These are phyloP conservation scores for Poeciliopsis occidentalis DNA, from an alignment of 2,113 vertebrate species.

Conservation along the genomic window DNA sequence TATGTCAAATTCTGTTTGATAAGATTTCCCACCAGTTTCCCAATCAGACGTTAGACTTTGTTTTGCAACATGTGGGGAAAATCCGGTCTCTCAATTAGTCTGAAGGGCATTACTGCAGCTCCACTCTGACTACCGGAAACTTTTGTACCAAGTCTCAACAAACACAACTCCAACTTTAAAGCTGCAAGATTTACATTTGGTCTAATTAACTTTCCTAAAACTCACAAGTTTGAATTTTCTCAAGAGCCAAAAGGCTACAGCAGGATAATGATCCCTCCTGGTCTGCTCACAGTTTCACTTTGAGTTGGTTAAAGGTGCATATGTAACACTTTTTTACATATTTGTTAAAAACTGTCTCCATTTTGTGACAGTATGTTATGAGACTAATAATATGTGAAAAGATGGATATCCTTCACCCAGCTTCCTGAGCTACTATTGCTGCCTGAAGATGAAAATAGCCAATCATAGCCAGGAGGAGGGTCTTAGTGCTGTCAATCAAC, in stretches of 20 bases:
- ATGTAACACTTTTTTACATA: too few species aligned
- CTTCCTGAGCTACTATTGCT: too few species aligned
- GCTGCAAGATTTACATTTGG: neutral
- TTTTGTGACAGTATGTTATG: too few species aligned
- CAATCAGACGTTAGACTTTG: slow-evolving; percentile 1
- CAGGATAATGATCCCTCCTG: neutral
- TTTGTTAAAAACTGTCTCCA: too few species aligned
- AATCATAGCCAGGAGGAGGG: too few species aligned
- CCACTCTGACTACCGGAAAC: neutral
- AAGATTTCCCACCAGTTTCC: slow-evolving; percentile 8
- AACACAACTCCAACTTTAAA: neutral
- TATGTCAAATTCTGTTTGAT: slow-evolving; percentile 37
- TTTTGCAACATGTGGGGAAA: slow-evolving; percentile 2
- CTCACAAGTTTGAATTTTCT: neutral
- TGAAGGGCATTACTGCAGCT: neutral
- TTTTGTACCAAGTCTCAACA: neutral
- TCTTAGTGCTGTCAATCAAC: too few species aligned
- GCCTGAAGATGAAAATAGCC: too few species aligned
- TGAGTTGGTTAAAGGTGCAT: neutral
- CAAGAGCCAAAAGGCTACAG: neutral
- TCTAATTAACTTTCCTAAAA: neutral
- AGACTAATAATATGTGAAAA: too few species aligned
- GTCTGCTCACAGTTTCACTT: neutral
- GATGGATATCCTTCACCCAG: too few species aligned
- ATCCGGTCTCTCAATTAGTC: slow-evolving; percentile 24